Evolutionary conservation across 1,140 invertebrate genomes (phyloP), one percentile per base, ranked within the genome.

Genomic region (Heliconius hermathena): DNA sequence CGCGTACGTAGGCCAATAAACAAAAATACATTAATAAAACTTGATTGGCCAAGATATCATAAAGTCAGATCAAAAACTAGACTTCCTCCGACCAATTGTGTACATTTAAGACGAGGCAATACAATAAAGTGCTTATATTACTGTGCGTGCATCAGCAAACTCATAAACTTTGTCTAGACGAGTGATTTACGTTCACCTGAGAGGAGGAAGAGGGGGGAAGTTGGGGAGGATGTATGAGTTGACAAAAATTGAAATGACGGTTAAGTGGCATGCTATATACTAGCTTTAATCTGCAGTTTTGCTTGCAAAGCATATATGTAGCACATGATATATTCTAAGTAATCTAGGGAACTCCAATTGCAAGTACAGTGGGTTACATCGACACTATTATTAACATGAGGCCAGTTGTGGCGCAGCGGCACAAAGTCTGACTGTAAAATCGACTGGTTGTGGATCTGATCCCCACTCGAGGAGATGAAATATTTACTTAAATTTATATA

Each of bases 171-270:
- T 77, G 91, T 93, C 91, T 93, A 92, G 91, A 92, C 91, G 74
- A 85, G 87, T 91, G 89, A 93, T 93, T 92, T 93, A 93, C 86
- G 88, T 85, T 77, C 87, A 93, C 91, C 90, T 93, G 90, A 82
- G 70, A 77, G 82, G 54, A 74, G 74, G 74, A 77, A 46, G 13
- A 1, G 41, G 33, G 1, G 33, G 33, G 41, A 66, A 76, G 74
- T 78, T 77, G 81, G 78, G 82, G 81, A 86, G 22, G 5, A 66
- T 26, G 57, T 60, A 11, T 22, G 57, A 9, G 22, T 29, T 26
- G 60, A 66, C 60, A 66, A 26, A 29, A 66, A 66, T 29, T 66
- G 11, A 29, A 66, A 66, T 66, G 11, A 66, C 2, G n/a, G 2
- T 29, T 26, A 26, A 66, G 22, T 66, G 26, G 60, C 16, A 13